phyloP scores from a whole-genome alignment of 2,113 vertebrate genomes.

The Lampris incognitus region DNA sequence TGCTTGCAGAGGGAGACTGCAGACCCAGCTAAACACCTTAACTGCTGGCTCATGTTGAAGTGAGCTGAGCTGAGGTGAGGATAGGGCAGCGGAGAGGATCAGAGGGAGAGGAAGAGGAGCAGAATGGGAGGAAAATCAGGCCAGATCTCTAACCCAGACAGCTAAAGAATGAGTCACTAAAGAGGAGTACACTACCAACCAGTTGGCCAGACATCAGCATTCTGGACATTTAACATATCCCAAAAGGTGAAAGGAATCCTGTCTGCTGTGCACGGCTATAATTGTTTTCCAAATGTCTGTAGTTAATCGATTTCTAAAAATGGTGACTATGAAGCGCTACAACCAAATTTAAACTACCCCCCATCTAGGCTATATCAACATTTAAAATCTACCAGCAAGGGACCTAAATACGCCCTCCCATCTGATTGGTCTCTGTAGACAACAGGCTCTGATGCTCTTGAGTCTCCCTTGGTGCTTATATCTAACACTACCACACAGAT shows the following conservation, averaged over 20 bases:
- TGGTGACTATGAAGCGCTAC: conserved; percentile 19
- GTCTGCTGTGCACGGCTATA: neutral
- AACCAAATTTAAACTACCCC: conserved; percentile 28
- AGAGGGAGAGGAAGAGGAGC: conserved; percentile 32
- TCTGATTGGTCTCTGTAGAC: conserved; percentile 46
- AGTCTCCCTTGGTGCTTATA: conserved; percentile 29
- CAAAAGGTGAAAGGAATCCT: neutral
- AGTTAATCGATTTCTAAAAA: conserved; percentile 21
- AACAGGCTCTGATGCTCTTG: conserved; percentile 19
- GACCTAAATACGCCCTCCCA: conserved; percentile 17
- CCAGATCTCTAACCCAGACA: conserved; percentile 7
- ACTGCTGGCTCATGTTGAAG: conserved; percentile 72
- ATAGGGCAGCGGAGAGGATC: conserved; percentile 25
- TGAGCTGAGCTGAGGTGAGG: conserved; percentile 57
- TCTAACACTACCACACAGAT: conserved; percentile 31
- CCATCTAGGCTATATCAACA: conserved; percentile 1
- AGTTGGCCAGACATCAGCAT: neutral
- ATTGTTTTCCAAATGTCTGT: conserved; percentile 18
- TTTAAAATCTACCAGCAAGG: conserved; percentile 1
- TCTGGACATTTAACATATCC: neutral
- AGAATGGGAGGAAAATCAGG: conserved; percentile 17
- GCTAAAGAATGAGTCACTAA: neutral
- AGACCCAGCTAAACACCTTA: conserved; percentile 73
- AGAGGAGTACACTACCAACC: no score
- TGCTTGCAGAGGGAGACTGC: conserved; percentile 53